Conservation (phyloP, 2,888 invertebrate species). For the Lordiphosa fenestrarum region DNA sequence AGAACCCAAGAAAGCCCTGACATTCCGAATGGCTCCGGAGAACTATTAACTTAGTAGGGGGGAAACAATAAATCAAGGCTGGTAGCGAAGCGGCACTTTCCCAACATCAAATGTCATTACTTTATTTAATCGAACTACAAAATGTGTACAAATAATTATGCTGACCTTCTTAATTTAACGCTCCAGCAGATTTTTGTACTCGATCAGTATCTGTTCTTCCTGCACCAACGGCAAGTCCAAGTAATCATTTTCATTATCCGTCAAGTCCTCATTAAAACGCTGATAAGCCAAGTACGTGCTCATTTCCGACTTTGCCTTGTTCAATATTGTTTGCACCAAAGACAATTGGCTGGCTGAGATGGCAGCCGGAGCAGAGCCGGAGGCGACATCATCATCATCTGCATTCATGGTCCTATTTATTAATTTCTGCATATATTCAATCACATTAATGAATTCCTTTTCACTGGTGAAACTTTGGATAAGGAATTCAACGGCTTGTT, state of each 20-base stretch:
- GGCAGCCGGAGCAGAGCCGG: constrained; percentile 19
- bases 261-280: constrained; percentile 83
- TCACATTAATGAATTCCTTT: constrained; percentile 58
- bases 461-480: constrained; percentile 77
- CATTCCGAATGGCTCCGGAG: too few relatives aligned
- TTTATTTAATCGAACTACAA: background rate
- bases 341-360: constrained; percentile 42
- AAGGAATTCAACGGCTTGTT: constrained; percentile 83
- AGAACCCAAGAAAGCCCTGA: too few relatives aligned
- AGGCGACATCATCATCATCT: constrained; percentile 72
- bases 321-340: constrained; percentile 46
- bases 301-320: constrained; percentile 61
- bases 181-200: constrained; percentile 84
- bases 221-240: constrained; percentile 86
- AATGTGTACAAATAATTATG: background rate
- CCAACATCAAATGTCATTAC: too few relatives aligned
- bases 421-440: constrained; percentile 66
- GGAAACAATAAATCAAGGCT: too few relatives aligned
- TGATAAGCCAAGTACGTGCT: constrained; percentile 81
- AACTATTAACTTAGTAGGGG: too few relatives aligned
- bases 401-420: constrained; percentile 23
- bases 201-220: constrained; percentile 85
- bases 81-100: too few relatives aligned
- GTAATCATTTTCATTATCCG: constrained; percentile 85
- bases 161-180: constrained; percentile 35